Evolutionary conservation across 2,113 vertebrate genomes (phyloP).

Genomic region (Delphinus delphis): DNA sequence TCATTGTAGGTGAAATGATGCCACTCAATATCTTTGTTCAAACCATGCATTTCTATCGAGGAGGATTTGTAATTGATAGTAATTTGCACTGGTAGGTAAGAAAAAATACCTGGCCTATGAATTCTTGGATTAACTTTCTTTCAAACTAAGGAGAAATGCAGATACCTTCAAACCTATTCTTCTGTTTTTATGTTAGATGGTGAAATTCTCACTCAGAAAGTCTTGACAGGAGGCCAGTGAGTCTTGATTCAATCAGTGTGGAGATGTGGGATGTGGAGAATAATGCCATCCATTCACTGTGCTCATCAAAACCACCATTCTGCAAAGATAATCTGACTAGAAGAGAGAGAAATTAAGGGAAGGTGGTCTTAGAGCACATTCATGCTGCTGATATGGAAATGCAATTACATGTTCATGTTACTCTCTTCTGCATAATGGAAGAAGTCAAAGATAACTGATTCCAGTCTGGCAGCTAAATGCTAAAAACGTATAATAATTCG

Average conservation of each 20-base stretch:
- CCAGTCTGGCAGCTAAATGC: neutral
- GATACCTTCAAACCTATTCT: neutral
- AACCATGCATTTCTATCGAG: neutral
- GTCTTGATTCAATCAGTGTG: neutral
- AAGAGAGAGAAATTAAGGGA: neutral
- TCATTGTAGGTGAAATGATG: neutral
- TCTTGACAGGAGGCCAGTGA: neutral
- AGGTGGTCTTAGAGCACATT: neutral
- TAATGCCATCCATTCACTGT: neutral
- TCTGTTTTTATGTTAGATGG: neutral
- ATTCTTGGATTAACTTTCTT: constrained; percentile 12
- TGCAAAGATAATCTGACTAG: neutral
- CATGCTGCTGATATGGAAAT: neutral
- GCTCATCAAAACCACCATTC: neutral
- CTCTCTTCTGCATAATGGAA: neutral
- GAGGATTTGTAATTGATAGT: neutral
- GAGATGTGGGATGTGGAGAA: neutral
- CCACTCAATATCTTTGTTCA: constrained; percentile 25
- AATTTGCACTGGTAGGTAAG: neutral
- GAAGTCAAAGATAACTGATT: neutral
- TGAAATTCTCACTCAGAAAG: neutral
- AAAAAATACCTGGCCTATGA: neutral
- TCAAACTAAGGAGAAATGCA: neutral
- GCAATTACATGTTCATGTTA: too few species aligned
- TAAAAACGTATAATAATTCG: neutral